These are phyloP conservation scores for Hipposideros larvatus DNA, from an alignment of 2,797 vertebrate species.

Conservation along the genomic window DNA sequence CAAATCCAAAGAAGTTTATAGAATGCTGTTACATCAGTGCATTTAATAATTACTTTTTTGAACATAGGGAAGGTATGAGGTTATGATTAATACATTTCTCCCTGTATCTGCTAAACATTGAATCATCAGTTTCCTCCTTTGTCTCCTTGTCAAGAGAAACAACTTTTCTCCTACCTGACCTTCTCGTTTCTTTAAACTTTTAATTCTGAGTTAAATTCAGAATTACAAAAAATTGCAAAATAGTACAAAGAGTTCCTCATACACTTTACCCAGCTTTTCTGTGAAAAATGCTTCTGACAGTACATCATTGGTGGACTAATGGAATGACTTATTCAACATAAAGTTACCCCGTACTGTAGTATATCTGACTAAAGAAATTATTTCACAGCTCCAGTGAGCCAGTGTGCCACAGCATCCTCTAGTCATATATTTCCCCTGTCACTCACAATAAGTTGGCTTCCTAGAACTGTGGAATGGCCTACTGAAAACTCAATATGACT, in stretches of 20 bases:
- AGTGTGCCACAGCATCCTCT: neutral
- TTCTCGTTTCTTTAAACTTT: neutral
- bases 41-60: constrained; percentile 5
- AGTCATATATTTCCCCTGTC: neutral
- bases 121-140: neutral
- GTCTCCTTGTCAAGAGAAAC: neutral
- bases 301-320: neutral
- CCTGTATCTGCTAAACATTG: neutral
- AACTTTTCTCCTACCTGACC: neutral
- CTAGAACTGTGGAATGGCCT: neutral
- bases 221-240: constrained; percentile 1
- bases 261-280: neutral
- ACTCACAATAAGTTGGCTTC: neutral
- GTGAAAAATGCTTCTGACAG: constrained; percentile 7
- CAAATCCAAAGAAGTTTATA: neutral
- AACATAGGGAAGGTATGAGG: neutral
- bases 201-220: constrained; percentile 32
- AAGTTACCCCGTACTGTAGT: neutral
- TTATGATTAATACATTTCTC: constrained; percentile 8
- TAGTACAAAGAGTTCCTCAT: neutral
- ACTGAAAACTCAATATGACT: neutral
- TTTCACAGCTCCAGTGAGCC: neutral
- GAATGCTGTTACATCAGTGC: neutral
- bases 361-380: neutral
- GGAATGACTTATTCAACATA: neutral